phyloP scores from a whole-genome alignment of 2,797 vertebrate genomes.

The Todus mexicanus region DNA sequence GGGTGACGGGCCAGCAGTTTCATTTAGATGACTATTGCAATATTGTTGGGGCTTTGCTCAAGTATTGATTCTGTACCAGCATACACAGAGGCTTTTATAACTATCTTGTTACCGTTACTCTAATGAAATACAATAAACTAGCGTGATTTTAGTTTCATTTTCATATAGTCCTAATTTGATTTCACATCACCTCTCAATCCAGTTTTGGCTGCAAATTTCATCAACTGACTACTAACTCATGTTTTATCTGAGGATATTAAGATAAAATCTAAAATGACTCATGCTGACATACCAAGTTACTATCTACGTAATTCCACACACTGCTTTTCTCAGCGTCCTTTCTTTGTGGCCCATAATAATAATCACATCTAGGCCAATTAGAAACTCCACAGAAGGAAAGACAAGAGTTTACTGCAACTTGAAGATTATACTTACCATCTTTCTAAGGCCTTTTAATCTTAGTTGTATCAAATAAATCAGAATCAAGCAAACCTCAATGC shows the following conservation, averaged over 20 bases:
- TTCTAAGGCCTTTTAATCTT: neutral
- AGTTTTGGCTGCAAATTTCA: slow-evolving; percentile 1
- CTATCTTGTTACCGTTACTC: neutral
- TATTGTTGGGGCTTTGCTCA: neutral
- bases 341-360: neutral
- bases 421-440: neutral
- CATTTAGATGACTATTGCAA: neutral
- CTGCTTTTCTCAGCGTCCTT: neutral
- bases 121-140: slow-evolving; percentile 1
- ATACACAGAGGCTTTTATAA: neutral
- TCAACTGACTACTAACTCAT: neutral
- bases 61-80: neutral
- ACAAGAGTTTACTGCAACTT: neutral
- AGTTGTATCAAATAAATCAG: neutral
- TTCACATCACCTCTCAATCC: neutral
- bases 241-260: neutral
- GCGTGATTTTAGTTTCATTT: neutral
- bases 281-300: neutral
- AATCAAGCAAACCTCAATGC: neutral
- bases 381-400: neutral
- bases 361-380: neutral
- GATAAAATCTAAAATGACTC: neutral
- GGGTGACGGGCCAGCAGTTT: neutral
- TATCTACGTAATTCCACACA: neutral
- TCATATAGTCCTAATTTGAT: neutral